A percentile compares a stretch with the other conserved stretches of the same genome.
phyloP scores from a whole-genome alignment of 2,888 invertebrate genomes.

The Chalcis sispes region DNA sequence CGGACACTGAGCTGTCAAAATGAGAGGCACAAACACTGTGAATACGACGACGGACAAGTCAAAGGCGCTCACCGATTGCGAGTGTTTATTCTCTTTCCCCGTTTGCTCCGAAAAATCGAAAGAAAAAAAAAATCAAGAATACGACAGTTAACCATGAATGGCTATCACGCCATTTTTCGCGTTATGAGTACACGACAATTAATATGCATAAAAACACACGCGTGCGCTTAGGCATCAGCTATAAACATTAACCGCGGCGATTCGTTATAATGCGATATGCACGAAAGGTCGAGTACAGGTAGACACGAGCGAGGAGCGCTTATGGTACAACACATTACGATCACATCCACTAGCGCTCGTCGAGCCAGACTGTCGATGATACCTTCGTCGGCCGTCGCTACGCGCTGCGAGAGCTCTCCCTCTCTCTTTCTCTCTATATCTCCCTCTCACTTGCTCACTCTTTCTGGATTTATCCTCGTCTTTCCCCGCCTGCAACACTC shows the following conservation, averaged over 20 bases:
- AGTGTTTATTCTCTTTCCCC: no score
- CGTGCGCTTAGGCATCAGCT: no score
- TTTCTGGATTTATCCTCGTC: background rate
- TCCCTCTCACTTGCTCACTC: constrained; percentile 36
- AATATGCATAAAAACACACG: background rate
- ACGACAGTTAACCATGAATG: background rate
- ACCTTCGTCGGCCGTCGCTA: constrained; percentile 29
- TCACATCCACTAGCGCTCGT: constrained; percentile 25
- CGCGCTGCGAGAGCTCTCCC: constrained; percentile 17
- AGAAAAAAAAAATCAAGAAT: background rate
- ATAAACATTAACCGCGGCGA: background rate
- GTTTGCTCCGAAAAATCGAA: no score
- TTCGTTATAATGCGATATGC: background rate
- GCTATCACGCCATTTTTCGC: background rate
- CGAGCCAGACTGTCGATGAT: constrained; percentile 42
- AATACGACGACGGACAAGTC: no score
- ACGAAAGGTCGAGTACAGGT: no score
- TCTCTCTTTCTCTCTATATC: background rate
- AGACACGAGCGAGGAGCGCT: background rate
- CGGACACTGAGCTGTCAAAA: constrained; percentile 19
- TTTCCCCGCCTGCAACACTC: background rate
- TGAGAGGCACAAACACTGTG: background rate
- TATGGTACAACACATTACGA: background rate
- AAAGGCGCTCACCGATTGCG: no score
- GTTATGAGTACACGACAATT: background rate